Percentiles rank a stretch among this genome's conserved stretches.
Conservation (phyloP, 2,113 vertebrate genomes). For the Fregetta grallaria region DNA sequence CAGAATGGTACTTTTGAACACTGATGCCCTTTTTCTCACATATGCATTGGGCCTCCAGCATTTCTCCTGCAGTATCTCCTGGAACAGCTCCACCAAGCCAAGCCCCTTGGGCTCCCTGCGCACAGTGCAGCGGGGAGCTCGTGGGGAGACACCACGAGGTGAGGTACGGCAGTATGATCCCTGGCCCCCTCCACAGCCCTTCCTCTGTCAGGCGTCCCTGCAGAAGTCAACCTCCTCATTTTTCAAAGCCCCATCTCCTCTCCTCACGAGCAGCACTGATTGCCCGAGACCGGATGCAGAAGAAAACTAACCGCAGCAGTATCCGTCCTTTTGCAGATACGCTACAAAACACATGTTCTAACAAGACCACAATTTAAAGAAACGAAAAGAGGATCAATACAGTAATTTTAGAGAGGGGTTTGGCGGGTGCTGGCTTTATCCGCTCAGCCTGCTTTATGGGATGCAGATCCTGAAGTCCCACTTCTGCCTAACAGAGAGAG, state of each 20-base stretch:
- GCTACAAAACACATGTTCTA: background rate
- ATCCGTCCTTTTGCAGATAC: fast-evolving
- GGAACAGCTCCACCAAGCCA: fast-evolving
- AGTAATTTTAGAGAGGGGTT: background rate
- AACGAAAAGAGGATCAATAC: background rate
- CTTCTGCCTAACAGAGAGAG: background rate
- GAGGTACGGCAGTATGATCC: background rate
- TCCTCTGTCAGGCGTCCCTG: background rate
- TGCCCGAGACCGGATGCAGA: background rate
- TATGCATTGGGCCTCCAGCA: background rate
- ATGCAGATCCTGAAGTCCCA: background rate
- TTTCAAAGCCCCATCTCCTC: background rate
- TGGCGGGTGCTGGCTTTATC: background rate
- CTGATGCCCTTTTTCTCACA: background rate
- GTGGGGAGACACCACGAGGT: background rate
- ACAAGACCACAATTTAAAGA: background rate
- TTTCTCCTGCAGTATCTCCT: background rate
- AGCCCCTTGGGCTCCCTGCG: background rate
- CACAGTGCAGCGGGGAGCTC: fast-evolving
- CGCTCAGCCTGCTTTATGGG: background rate
- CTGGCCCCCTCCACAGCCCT: background rate
- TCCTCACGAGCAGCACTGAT: background rate
- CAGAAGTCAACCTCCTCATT: background rate
- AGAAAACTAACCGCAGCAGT: background rate
- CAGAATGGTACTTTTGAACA: background rate